Base-by-base conservation (phyloP, 1,140 invertebrate species). In the Palaemon carinicauda region DNA sequence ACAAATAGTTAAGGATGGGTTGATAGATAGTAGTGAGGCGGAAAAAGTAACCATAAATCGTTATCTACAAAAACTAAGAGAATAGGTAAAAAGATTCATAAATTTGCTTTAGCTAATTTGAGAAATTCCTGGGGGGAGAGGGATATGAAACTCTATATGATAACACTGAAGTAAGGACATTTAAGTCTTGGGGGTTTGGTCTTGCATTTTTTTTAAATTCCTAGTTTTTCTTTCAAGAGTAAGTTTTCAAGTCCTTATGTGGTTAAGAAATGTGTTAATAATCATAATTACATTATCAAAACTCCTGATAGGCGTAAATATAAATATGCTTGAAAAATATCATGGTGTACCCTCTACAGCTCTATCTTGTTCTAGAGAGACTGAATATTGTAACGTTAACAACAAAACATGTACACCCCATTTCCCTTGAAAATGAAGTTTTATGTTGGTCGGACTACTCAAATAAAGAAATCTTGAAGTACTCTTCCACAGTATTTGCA, bases 221-320 rank as follows among this genome's bases (percentile, higher is more conserved):
- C 71, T 29, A 4, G 71, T 29, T 24, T 9, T 24, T 9, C 71
- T 12, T 33, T 50, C 19, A 27, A 41, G 12, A 15, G 21, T 24
- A 78, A 78, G 51, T 74, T 24, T 33, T n/a, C n/a, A n/a, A n/a
- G n/a, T n/a, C n/a, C n/a, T n/a, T 74, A 74, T 74, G 21, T 74
- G 12, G 19, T 74, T 5, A 9, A 19, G 21, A 21, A 50, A 3
- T 24, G 10, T 24, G 7, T 74, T 10, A 27, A 24, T 74, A 33
- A 74, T n/a, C 31, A 74, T 7, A 74, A 74, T 33, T 74, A 74
- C 9, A 31, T 74, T 7, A 31, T 74, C 12, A 24, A 33, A 24
- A 74, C 71, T 9, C 29, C 71, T 10, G 71, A 74, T 31, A 74
- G 71, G 27, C 19, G 3, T 29, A 74, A 33, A 33, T 14, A 21